phyloP scores from a whole-genome alignment of 2,888 invertebrate species.

The Epirrhoe alternata region DNA sequence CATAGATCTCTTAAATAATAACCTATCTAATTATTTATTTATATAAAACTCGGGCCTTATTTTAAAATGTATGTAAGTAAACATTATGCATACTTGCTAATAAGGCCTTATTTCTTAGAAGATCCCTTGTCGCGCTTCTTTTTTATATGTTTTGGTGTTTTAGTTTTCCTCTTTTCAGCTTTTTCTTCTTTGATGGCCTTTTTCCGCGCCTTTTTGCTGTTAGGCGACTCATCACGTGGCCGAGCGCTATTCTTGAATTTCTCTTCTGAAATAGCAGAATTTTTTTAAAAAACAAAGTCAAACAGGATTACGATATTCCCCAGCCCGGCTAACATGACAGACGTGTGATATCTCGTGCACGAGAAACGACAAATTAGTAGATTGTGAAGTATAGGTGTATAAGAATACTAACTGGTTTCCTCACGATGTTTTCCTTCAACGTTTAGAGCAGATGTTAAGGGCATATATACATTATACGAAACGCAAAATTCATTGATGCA shows the following conservation, averaged over 20 bases:
- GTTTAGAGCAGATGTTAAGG: too few species aligned
- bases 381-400: too few species aligned
- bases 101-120: constrained; percentile 62
- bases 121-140: constrained; percentile 91
- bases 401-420: too few species aligned
- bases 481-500: too few species aligned
- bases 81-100: not conserved
- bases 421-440: too few species aligned
- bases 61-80: constrained; percentile 6
- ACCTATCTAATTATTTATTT: too few species aligned
- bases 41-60: too few species aligned
- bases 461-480: too few species aligned
- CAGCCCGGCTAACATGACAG: too few species aligned
- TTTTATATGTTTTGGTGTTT: constrained; percentile 97
- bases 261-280: constrained; percentile 61
- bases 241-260: constrained; percentile 88
- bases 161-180: constrained; percentile 94
- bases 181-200: constrained; percentile 94
- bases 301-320: not conserved
- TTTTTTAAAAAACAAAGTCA: not conserved
- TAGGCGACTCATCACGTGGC: constrained; percentile 91
- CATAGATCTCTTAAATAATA: too few species aligned
- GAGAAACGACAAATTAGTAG: too few species aligned
- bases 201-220: constrained; percentile 93
- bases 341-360: too few species aligned